These are phyloP conservation scores for Eupithecia abbreviata DNA, from an alignment of 2,888 invertebrate species.

Conservation along the genomic window DNA sequence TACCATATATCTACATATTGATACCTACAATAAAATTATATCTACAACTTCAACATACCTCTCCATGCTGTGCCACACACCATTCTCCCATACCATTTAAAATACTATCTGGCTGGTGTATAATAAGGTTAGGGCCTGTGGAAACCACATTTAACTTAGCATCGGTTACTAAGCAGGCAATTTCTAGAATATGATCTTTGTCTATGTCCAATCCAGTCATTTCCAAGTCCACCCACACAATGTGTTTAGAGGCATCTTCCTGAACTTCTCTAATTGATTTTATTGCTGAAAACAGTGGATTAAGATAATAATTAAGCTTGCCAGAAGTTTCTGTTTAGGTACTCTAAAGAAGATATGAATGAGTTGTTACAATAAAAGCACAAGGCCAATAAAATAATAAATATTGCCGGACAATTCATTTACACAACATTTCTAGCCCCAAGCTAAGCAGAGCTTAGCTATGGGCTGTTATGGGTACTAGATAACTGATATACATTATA, in stretches of 20 bases:
- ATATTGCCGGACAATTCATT: too few relatives aligned
- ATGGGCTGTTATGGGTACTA: too few relatives aligned
- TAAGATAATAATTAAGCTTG: neutral
- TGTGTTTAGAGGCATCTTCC: constrained; percentile 62
- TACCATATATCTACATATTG: too few relatives aligned
- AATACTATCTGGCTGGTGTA: constrained; percentile 89
- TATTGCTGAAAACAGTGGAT: constrained; percentile 16
- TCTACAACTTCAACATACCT: constrained; percentile 77
- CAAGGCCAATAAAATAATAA: neutral
- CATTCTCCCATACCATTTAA: constrained; percentile 92
- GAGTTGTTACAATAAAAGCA: neutral
- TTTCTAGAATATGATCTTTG: constrained; percentile 92
- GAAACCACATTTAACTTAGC: constrained; percentile 89
- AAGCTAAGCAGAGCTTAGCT: too few relatives aligned
- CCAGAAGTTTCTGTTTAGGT: neutral
- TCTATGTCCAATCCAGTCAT: constrained; percentile 95
- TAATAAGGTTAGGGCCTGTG: constrained; percentile 89
- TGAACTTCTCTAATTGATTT: constrained; percentile 3
- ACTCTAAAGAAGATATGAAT: neutral
- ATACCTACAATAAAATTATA: too few relatives aligned
- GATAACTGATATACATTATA: too few relatives aligned
- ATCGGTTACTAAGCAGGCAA: constrained; percentile 95
- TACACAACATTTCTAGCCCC: too few relatives aligned
- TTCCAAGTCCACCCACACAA: constrained; percentile 92
- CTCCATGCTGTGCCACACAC: constrained; percentile 91